Evolutionary conservation across 2,888 invertebrate genomes (phyloP).

Genomic region (Pandemis heparana): DNA sequence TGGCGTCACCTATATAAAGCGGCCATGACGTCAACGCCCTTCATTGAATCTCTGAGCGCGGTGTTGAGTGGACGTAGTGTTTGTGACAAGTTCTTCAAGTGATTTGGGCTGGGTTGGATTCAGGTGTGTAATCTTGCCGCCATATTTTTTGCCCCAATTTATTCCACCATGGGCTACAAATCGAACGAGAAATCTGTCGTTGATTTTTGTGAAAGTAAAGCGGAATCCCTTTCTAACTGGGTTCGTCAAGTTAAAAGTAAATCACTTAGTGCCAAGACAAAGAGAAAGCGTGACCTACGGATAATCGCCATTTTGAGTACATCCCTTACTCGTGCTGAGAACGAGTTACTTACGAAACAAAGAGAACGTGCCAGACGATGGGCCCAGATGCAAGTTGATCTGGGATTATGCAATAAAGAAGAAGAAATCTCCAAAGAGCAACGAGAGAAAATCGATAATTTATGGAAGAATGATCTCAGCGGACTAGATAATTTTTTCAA

Average conservation of each 20-base stretch:
- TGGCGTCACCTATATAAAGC: conserved; percentile 66
- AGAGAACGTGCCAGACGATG: conserved; percentile 87
- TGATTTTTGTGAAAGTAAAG: conserved; percentile 85
- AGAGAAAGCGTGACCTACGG: conserved; percentile 86
- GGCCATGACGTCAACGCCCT: conserved; percentile 71
- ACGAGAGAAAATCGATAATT: conserved; percentile 77
- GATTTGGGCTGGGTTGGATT: conserved; percentile 77
- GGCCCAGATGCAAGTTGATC: conserved; percentile 84
- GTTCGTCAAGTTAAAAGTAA: conserved; percentile 88
- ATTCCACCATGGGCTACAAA: conserved; percentile 76
- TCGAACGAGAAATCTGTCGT: conserved; percentile 77
- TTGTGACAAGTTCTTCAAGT: conserved; percentile 68
- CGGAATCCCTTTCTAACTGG: conserved; percentile 86
- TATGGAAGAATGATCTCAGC: conserved; percentile 87
- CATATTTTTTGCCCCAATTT: conserved; percentile 65
- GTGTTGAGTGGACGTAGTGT: conserved; percentile 70
- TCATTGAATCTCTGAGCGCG: conserved; percentile 57
- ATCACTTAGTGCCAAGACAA: conserved; percentile 84
- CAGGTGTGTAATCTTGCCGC: conserved; percentile 80
- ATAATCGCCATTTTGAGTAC: conserved; percentile 88
- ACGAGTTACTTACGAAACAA: conserved; percentile 87
- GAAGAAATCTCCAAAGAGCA: conserved; percentile 77
- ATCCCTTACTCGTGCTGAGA: conserved; percentile 86
- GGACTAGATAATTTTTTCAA: conserved; percentile 88
- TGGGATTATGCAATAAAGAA: conserved; percentile 77